These are phyloP conservation scores for Lamellibrachia luymesi DNA, from an alignment of 1,140 invertebrate genomes.

Conservation along the genomic window DNA sequence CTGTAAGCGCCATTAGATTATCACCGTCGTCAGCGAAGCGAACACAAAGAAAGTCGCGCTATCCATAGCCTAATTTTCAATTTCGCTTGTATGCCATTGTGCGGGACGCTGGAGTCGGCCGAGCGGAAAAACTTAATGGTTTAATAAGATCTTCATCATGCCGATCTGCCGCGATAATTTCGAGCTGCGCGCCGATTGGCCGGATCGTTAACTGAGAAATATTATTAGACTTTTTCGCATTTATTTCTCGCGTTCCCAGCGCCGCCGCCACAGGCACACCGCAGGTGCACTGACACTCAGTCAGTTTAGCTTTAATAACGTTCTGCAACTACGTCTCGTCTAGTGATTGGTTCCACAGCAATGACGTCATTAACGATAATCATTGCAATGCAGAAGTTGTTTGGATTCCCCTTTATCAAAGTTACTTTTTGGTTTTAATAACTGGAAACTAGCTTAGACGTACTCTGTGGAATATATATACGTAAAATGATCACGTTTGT, in stretches of 20 bases:
- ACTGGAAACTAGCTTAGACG: background rate
- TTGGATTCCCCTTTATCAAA: background rate
- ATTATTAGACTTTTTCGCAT: background rate
- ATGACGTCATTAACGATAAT: background rate
- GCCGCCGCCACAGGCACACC: no score
- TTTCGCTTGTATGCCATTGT: background rate
- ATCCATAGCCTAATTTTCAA: constrained; percentile 2
- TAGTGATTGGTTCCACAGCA: background rate
- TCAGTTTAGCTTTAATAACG: background rate
- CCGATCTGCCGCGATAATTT: background rate
- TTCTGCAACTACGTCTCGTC: background rate
- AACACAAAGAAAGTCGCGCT: background rate
- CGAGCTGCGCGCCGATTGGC: background rate
- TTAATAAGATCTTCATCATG: background rate
- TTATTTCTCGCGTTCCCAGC: background rate
- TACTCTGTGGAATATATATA: background rate
- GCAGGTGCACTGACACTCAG: background rate
- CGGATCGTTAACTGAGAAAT: background rate
- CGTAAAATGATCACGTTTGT: no score
- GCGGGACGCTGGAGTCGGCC: background rate
- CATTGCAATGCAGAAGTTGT: background rate
- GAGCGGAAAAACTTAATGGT: background rate
- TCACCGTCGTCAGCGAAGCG: background rate
- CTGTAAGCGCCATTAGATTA: background rate
- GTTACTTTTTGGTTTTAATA: background rate